These are phyloP conservation scores for Julus scanicus DNA, from an alignment of 2,888 invertebrate species.

Conservation along the genomic window DNA sequence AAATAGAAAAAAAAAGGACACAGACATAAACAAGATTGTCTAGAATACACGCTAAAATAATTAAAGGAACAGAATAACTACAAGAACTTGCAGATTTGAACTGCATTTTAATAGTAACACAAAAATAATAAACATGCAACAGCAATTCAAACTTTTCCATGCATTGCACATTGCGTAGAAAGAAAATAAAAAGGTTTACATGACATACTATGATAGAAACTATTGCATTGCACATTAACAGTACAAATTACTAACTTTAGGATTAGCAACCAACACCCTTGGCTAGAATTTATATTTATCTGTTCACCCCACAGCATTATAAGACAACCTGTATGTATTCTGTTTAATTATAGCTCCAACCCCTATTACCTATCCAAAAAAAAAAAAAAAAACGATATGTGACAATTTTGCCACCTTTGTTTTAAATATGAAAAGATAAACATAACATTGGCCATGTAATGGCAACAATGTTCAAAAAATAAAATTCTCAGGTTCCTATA, in stretches of 20 bases:
- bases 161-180: slow-evolving; percentile 1
- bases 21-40: background rate
- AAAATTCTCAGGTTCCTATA: background rate
- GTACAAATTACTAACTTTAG: background rate
- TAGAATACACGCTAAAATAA: slow-evolving; percentile 27
- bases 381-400: background rate
- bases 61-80: slow-evolving; percentile 14
- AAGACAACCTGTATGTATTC: background rate
- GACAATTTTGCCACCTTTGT: background rate
- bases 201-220: slow-evolving; percentile 5
- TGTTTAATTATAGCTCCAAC: background rate
- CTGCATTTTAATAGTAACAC: slow-evolving; percentile 8
- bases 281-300: background rate
- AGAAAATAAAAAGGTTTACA: slow-evolving; percentile 12
- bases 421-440: background rate
- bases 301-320: background rate
- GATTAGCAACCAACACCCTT: slow-evolving; percentile 33
- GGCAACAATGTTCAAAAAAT: background rate
- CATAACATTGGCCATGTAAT: background rate
- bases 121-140: slow-evolving; percentile 10
- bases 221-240: slow-evolving; percentile 28
- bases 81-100: slow-evolving; percentile 12
- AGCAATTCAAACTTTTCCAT: slow-evolving; percentile 28
- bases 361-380: background rate
- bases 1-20: background rate